These are phyloP conservation scores for Stenichneumon culpator DNA, from an alignment of 2,888 invertebrate genomes.

Conservation along the genomic window DNA sequence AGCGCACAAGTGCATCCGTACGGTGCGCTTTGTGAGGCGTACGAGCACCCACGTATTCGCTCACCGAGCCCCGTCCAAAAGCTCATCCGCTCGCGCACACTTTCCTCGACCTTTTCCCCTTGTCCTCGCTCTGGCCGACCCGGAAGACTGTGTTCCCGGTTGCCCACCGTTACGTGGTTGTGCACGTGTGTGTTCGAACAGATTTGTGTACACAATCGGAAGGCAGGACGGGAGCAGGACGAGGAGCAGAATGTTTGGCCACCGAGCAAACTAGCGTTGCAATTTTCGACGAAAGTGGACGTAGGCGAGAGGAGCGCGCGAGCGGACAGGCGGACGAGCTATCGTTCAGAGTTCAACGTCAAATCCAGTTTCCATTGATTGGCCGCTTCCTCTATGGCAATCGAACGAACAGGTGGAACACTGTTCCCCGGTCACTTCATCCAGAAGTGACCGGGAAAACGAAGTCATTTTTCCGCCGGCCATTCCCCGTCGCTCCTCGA, in stretches of 20 bases:
- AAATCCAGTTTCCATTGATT: conserved; percentile 68
- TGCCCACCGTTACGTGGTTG: not conserved
- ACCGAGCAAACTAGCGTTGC: conserved; percentile 1
- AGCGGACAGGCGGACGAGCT: conserved; percentile 40
- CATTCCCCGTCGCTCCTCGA: not conserved
- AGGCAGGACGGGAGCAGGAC: not conserved
- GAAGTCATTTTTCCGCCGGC: conserved; percentile 40
- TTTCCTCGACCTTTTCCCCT: not conserved
- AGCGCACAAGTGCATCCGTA: conserved; percentile 28
- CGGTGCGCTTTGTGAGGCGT: conserved; percentile 1
- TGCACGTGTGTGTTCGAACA: conserved; percentile 16
- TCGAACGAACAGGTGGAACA: conserved; percentile 45
- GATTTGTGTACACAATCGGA: not conserved
- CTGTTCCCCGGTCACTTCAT: no score
- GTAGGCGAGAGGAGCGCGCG: conserved; percentile 35
- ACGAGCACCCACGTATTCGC: not conserved
- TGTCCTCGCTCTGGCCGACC: not conserved
- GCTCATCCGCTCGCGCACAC: not conserved
- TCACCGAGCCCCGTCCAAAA: not conserved
- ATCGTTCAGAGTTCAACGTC: conserved; percentile 60
- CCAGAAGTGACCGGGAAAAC: conserved; percentile 60
- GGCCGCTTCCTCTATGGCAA: conserved; percentile 52
- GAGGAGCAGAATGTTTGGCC: not conserved
- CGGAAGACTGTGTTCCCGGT: not conserved
- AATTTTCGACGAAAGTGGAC: not conserved